A percentile compares a stretch with the other conserved stretches of the same genome.
phyloP scores from a whole-genome alignment of 2,113 vertebrate species.

The Brachypteracias leptosomus region DNA sequence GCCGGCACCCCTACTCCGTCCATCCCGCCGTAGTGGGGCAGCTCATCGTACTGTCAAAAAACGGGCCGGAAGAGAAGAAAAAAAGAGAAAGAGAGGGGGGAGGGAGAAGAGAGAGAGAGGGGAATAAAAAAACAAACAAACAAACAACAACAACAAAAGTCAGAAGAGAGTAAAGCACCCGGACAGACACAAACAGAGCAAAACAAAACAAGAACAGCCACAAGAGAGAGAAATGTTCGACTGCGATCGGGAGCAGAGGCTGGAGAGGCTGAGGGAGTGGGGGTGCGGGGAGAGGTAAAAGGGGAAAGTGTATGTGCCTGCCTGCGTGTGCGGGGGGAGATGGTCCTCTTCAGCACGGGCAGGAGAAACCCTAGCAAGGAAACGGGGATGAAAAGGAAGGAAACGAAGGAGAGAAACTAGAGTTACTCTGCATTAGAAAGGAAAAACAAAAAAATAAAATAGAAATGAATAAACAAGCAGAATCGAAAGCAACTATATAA shows the following conservation, averaged over 20 bases:
- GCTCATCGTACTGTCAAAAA: constrained; percentile 96
- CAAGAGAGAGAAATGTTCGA: constrained; percentile 50
- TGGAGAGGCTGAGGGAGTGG: constrained; percentile 7
- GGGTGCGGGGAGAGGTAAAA: constrained; percentile 33
- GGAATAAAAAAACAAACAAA: constrained; percentile 44
- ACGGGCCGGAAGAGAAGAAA: constrained; percentile 59
- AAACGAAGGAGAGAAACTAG: constrained; percentile 51
- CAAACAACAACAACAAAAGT: constrained; percentile 74
- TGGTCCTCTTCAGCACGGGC: constrained; percentile 55
- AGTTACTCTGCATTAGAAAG: constrained; percentile 56
- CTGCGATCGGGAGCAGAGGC: constrained; percentile 39
- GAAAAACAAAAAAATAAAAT: not conserved
- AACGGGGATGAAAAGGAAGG: constrained; percentile 59
- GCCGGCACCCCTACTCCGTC: constrained; percentile 96
- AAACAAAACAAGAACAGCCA: constrained; percentile 54
- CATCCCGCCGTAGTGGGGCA: constrained; percentile 99
- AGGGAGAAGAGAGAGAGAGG: not conserved
- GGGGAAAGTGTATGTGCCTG: constrained; percentile 18
- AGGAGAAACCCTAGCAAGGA: constrained; percentile 50
- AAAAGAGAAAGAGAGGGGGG: not conserved
- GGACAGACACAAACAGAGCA: constrained; percentile 69
- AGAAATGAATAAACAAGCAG: constrained; percentile 65
- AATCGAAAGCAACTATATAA: constrained; percentile 70
- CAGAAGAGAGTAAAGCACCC: constrained; percentile 71
- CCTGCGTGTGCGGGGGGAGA: constrained; percentile 14